Percentiles rank a stretch among this genome's conserved stretches.
Evolutionary conservation across 2,888 invertebrate species (phyloP).

Genomic region (Chrysodeixis includens): DNA sequence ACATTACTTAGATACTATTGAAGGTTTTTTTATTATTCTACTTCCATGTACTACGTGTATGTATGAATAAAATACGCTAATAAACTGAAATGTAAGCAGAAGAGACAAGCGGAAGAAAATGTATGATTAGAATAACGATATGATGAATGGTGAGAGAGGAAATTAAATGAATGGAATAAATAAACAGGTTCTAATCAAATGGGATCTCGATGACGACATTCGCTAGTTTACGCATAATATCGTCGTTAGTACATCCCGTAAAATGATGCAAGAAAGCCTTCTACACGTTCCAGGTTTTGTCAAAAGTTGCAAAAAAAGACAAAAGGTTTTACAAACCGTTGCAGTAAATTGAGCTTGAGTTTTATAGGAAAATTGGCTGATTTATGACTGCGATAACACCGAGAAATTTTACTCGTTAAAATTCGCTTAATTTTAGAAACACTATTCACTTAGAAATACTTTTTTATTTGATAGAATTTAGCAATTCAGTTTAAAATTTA

Average conservation of each 20-base stretch:
- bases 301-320: neutral
- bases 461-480: too few species aligned
- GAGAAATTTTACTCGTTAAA: too few species aligned
- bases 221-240: neutral
- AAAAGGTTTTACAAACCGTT: neutral
- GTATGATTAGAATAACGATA: neutral
- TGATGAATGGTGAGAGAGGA: neutral
- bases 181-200: conserved; percentile 3
- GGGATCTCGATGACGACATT: neutral
- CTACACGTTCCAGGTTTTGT: neutral
- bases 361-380: neutral
- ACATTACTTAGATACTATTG: neutral
- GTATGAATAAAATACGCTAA: neutral
- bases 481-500: too few species aligned
- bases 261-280: neutral
- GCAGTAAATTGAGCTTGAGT: too few species aligned
- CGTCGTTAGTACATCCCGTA: neutral
- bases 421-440: too few species aligned
- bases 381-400: neutral
- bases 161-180: conserved; percentile 7
- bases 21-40: neutral
- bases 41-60: neutral
- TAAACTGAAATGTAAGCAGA: neutral
- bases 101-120: neutral
- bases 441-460: too few species aligned